A percentile compares a stretch with the other conserved stretches of the same genome.
Evolutionary conservation across 2,113 vertebrate genomes (phyloP).

Genomic region (Ibidorhyncha struthersii): DNA sequence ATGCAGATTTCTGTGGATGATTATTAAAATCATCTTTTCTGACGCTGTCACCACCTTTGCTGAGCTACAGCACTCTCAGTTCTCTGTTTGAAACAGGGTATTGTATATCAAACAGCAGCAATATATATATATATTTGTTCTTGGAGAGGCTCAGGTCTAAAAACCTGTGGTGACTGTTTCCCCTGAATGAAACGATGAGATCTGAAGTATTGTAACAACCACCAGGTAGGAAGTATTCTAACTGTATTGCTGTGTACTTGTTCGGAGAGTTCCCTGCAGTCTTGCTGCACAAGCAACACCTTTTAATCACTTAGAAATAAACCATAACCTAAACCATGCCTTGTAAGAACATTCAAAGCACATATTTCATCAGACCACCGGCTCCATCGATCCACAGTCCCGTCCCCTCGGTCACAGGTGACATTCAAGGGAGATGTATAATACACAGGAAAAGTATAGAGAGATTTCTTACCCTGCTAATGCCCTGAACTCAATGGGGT

Average conservation of each 20-base stretch:
- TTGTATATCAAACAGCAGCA: background rate
- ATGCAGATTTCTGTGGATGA: background rate
- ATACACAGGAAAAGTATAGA: background rate
- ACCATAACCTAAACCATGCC: background rate
- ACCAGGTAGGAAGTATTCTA: background rate
- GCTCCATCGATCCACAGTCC: background rate
- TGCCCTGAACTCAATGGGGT: background rate
- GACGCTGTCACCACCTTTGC: background rate
- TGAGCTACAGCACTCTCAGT: background rate
- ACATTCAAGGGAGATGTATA: background rate
- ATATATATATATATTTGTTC: too few relatives aligned
- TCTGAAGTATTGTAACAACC: background rate
- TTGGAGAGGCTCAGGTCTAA: background rate
- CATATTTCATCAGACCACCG: background rate
- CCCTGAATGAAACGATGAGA: background rate
- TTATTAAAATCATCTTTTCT: background rate
- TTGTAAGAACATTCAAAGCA: background rate
- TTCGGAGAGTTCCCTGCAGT: background rate
- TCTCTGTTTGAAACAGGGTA: background rate
- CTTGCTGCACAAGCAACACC: background rate
- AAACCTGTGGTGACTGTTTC: background rate
- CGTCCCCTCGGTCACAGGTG: background rate
- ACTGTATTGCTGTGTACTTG: background rate
- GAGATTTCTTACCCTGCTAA: background rate
- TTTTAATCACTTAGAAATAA: background rate